Conservation (phyloP, 2,797 vertebrate species). For the Clarias laeviceps region DNA sequence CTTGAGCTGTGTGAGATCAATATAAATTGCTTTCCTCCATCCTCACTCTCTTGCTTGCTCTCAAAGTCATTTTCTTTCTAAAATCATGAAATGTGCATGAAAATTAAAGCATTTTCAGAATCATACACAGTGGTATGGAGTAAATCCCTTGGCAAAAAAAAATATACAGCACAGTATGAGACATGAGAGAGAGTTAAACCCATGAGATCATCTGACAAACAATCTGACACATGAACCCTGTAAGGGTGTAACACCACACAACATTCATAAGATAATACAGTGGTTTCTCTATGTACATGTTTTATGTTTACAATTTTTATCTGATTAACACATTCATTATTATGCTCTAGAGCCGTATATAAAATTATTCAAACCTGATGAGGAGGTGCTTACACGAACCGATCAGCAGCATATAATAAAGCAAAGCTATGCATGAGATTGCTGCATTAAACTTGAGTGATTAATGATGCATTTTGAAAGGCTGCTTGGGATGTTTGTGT, state of each 20-base stretch:
- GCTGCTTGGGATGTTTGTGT: neutral
- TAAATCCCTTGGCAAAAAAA: neutral
- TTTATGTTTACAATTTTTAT: neutral
- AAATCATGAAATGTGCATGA: neutral
- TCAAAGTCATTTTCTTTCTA: neutral
- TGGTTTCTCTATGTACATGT: neutral
- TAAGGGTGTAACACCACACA: neutral
- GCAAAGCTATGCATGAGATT: neutral
- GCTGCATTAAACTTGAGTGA: neutral
- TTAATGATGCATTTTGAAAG: neutral
- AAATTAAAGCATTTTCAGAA: neutral
- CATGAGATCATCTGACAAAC: neutral
- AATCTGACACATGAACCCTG: neutral
- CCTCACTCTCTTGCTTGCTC: neutral
- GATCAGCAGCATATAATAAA: neutral
- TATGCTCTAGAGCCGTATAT: neutral
- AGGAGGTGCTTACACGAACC: neutral
- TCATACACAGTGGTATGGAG: neutral
- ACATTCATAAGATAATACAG: neutral
- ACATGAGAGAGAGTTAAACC: neutral
- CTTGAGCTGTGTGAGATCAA: neutral
- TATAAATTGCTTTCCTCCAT: slow-evolving; percentile 2
- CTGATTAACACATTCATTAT: neutral
- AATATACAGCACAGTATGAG: neutral
- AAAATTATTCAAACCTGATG: neutral